Evolutionary conservation across 1,140 invertebrate genomes (phyloP).

Genomic region (Drosophila kikkawai): DNA sequence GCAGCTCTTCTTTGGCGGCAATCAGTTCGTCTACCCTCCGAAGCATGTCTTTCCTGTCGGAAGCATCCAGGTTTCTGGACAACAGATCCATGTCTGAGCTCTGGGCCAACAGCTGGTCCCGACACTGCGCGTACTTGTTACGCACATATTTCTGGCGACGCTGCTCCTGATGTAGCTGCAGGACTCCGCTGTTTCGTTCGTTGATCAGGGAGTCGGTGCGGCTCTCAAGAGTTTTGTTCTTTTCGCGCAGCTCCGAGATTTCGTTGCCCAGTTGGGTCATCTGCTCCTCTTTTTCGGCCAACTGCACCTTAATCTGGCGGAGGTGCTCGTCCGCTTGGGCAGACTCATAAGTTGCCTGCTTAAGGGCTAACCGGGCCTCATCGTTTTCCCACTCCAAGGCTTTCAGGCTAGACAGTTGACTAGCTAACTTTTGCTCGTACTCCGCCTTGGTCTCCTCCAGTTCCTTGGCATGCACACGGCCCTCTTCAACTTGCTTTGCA

Average conservation of each 20-base stretch:
- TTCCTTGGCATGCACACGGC: neutral
- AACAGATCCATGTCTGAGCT: neutral
- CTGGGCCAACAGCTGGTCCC: neutral
- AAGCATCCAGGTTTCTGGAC: neutral
- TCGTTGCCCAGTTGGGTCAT: conserved; percentile 26
- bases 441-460: neutral
- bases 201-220: conserved; percentile 12
- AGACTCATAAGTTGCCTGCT: neutral
- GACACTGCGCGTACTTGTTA: neutral
- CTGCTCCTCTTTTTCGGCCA: conserved; percentile 46
- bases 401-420: neutral
- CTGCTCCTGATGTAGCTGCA: neutral
- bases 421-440: neutral
- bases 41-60: neutral
- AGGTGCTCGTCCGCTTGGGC: conserved; percentile 27
- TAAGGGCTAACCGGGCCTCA: conserved; percentile 12
- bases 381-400: neutral
- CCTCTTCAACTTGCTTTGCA: neutral
- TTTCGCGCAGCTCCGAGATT: conserved; percentile 21
- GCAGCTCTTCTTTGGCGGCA: neutral
- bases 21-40: neutral
- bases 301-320: conserved; percentile 19
- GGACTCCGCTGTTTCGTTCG: neutral
- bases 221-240: conserved; percentile 29
- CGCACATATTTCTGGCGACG: neutral